Evolutionary conservation across 2,888 invertebrate genomes (phyloP).

Genomic region (Nasonia oneida): DNA sequence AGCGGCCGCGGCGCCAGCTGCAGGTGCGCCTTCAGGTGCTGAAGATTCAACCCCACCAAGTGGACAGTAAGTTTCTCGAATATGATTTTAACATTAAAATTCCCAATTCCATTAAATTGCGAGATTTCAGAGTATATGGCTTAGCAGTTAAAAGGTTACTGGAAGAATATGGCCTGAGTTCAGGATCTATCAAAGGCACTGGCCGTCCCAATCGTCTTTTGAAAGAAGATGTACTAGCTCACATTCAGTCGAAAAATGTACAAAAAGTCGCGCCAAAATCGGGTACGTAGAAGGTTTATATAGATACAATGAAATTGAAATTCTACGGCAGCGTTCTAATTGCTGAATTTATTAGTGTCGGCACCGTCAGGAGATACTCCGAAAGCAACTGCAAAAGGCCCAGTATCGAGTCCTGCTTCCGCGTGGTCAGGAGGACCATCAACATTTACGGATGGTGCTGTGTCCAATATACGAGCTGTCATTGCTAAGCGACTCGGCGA

Average conservation of each 20-base stretch:
- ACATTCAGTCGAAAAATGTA: conserved; percentile 79
- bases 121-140: conserved; percentile 78
- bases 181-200: conserved; percentile 79
- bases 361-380: conserved; percentile 41
- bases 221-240: conserved; percentile 82
- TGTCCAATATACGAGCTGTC: conserved; percentile 82
- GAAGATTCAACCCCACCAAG: conserved; percentile 66
- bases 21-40: conserved; percentile 59
- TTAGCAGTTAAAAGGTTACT: conserved; percentile 83
- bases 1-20: conserved; percentile 36
- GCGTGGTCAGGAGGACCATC: conserved; percentile 69
- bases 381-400: conserved; percentile 19
- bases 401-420: conserved; percentile 11
- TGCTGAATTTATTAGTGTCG: conserved; percentile 42
- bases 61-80: conserved; percentile 70
- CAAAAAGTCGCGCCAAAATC: conserved; percentile 75
- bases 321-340: neutral
- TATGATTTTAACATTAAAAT: conserved; percentile 2
- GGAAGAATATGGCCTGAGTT: conserved; percentile 81
- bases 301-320: neutral
- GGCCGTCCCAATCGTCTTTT: conserved; percentile 83
- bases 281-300: conserved; percentile 65
- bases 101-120: conserved; percentile 3
- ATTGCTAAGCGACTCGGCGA: conserved; percentile 84
- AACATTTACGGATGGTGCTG: conserved; percentile 81